These are phyloP conservation scores for Parambassis ranga DNA, from an alignment of 2,797 vertebrate genomes.

Conservation along the genomic window DNA sequence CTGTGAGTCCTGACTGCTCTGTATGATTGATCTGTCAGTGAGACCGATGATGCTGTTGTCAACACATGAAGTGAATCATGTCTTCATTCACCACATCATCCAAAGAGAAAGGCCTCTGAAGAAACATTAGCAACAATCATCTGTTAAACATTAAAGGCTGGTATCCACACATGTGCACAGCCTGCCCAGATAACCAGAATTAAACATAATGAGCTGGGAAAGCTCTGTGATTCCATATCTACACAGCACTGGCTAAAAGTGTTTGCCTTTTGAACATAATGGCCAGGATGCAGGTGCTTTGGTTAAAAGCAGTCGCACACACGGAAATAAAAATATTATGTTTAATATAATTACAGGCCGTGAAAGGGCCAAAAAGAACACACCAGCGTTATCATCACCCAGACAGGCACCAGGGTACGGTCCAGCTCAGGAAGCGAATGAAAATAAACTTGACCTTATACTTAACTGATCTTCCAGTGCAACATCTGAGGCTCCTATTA, in stretches of 20 bases:
- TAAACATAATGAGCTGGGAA: constrained; percentile 1
- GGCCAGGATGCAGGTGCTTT: constrained; percentile 76
- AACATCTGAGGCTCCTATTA: constrained; percentile 8
- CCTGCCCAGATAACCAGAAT: neutral
- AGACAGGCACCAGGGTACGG: constrained; percentile 22
- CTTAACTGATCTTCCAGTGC: neutral
- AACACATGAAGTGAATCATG: constrained; percentile 13
- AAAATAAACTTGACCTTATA: constrained; percentile 59
- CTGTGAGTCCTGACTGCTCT: constrained; percentile 5
- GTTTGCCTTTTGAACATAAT: constrained; percentile 34
- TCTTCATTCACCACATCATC: constrained; percentile 13
- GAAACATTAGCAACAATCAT: neutral
- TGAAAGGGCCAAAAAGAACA: constrained; percentile 44
- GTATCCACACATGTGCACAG: neutral
- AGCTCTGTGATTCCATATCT: constrained; percentile 1
- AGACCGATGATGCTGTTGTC: constrained; percentile 22
- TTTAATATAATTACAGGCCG: constrained; percentile 59
- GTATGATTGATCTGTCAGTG: constrained; percentile 43
- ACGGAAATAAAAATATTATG: constrained; percentile 71
- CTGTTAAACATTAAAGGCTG: neutral
- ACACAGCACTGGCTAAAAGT: constrained; percentile 17
- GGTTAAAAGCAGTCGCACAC: constrained; percentile 30
- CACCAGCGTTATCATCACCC: constrained; percentile 46
- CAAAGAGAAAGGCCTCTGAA: neutral
- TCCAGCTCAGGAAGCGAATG: constrained; percentile 57